Evolutionary conservation across 2,113 vertebrate species (phyloP), one percentile per base, ranked within the genome.

Genomic region (Anolis carolinensis): DNA sequence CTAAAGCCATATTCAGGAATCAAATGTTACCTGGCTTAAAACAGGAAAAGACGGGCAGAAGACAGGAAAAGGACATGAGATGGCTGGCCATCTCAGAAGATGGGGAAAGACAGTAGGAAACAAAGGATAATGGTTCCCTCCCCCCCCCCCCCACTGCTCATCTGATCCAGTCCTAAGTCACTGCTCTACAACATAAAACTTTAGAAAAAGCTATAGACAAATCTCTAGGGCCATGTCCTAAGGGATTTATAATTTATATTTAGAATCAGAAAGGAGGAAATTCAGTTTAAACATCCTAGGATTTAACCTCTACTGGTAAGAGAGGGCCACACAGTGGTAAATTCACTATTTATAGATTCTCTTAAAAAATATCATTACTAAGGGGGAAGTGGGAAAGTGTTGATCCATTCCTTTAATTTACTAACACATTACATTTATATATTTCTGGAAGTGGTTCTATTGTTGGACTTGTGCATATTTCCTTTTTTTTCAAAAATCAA

Each of bases 321-420:
- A 16, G 34, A 67, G 25, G 62, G 44, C 32, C 9, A 67, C 23
- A 27, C 27, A 39, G 14, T 65, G 36, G 59, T 44, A 14, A 9
- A 65, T 78, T 73, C 23, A 65, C 79, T 78, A 32, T 77, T 77
- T 77, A 78, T 59, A 59, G 76, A 78, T 59, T 59, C 5, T 78
- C n/a, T 39, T n/a, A n/a, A 55, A 63, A 63, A 79, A 23, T 7
- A 11, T 36, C 21, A 62, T 36, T 16, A 79, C 32, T 13, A 74
- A 74, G 52, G 34, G 39, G 62, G 59, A 36, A 62, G 20, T 63
- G n/a, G 25, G 27, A 4, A 73, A 62, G 67, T 52, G 67, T 44
- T 39, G 21, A 83, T 82, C 13, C 27, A 30, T 11, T 48, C 63
- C 30, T 84, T 84, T 21, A 74, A 48, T 84, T 83, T 2, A 20